Percentiles rank a stretch among this genome's conserved stretches.
Evolutionary conservation across 2,113 vertebrate species (phyloP).

Genomic region (Mesembrinibis cayennensis): DNA sequence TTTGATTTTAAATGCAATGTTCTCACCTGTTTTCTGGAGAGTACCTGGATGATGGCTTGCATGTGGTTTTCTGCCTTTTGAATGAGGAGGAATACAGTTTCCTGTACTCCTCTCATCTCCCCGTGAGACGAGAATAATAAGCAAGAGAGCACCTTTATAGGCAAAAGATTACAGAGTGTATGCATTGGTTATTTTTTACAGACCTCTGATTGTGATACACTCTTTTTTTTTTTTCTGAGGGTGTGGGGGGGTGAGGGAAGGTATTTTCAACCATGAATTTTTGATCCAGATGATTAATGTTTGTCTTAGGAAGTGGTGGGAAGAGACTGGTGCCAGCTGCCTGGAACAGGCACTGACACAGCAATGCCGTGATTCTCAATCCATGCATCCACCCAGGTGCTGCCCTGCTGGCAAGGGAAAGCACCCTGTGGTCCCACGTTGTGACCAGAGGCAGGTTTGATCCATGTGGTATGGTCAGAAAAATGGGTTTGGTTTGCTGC

Average conservation of each 20-base stretch:
- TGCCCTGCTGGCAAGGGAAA: background rate
- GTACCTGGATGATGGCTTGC: background rate
- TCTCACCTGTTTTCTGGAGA: background rate
- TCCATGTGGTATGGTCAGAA: background rate
- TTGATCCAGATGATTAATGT: background rate
- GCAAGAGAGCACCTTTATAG: background rate
- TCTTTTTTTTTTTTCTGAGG: background rate
- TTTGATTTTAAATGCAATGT: background rate
- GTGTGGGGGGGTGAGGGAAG: background rate
- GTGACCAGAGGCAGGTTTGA: background rate
- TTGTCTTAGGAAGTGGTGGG: background rate
- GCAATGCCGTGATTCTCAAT: background rate
- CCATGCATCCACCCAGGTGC: background rate
- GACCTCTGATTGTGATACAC: background rate
- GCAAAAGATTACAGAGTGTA: background rate
- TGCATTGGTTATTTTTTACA: background rate
- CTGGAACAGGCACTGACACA: background rate
- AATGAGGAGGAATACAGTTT: background rate
- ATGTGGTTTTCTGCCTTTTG: background rate
- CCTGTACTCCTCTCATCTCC: background rate
- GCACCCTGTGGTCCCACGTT: background rate
- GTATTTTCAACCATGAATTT: background rate
- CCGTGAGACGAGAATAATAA: background rate
- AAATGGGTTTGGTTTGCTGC: background rate
- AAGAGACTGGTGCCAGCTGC: background rate